Evolutionary conservation across 2,797 vertebrate genomes (phyloP).

Genomic region (Tympanoctomys barrerae): DNA sequence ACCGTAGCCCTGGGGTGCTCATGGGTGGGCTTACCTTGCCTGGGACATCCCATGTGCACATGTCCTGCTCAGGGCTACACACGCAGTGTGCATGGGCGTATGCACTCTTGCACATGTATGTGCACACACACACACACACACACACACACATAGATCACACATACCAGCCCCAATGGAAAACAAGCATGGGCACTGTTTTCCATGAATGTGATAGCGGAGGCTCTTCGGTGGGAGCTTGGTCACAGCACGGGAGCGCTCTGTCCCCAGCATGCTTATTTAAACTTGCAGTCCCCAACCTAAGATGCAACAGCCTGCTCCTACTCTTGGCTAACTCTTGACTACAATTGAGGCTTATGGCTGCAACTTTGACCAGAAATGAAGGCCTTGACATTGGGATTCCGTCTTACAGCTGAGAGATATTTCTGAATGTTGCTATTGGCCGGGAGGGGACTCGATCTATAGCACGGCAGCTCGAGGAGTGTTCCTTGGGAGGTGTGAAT

Average conservation of each 20-base stretch:
- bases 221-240: background rate
- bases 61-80: accelerated
- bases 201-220: accelerated
- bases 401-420: conserved; percentile 71
- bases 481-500: conserved; percentile 83
- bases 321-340: conserved; percentile 44
- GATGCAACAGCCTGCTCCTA: background rate
- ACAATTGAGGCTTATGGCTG: conserved; percentile 53
- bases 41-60: accelerated
- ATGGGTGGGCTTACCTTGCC: accelerated
- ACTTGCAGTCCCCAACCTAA: background rate
- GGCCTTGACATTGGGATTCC: conserved; percentile 61
- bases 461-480: conserved; percentile 61
- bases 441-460: conserved; percentile 70
- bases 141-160: too few relatives aligned
- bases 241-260: background rate
- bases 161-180: background rate
- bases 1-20: accelerated
- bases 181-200: accelerated
- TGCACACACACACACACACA: too few relatives aligned
- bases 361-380: conserved; percentile 73
- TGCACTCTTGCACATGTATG: accelerated
- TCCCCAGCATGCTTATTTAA: conserved; percentile 46
- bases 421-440: conserved; percentile 52
- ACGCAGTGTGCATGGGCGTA: accelerated